phyloP scores from a whole-genome alignment of 2,797 vertebrate species.

The Urophycis tenuis region DNA sequence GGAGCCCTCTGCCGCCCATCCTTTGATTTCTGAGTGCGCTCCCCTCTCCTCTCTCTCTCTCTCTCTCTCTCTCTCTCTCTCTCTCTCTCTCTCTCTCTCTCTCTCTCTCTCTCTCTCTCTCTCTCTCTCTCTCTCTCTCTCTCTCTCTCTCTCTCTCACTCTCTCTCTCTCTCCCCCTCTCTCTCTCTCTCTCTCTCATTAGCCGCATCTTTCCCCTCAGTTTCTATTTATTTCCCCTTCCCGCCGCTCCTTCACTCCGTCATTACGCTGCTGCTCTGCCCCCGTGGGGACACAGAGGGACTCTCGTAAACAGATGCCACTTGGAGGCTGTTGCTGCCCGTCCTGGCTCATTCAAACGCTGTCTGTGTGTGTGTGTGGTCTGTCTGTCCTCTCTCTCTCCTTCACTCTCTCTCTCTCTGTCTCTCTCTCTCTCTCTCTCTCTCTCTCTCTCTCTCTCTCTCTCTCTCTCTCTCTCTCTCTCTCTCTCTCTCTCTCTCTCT shows the following conservation, averaged over 20 bases:
- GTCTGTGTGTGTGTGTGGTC: background rate
- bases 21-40: conserved; percentile 63
- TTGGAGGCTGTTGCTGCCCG: conserved; percentile 47
- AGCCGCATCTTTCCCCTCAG: conserved; percentile 54
- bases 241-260: conserved; percentile 21
- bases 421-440: too few species aligned
- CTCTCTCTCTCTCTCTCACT: conserved; percentile 62
- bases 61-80: conserved; percentile 50
- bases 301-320: conserved; percentile 65
- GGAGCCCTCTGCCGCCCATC: conserved; percentile 33
- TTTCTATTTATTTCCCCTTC: conserved; percentile 25
- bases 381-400: too few species aligned
- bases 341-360: conserved; percentile 14
- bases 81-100: conserved; percentile 51
- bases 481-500: too few species aligned
- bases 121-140: conserved; percentile 51
- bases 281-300: conserved; percentile 47
- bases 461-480: too few species aligned
- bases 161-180: conserved; percentile 30
- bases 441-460: too few species aligned
- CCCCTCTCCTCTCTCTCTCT: conserved; percentile 26
- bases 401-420: too few species aligned
- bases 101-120: conserved; percentile 50
- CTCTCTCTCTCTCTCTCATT: conserved; percentile 62
- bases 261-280: conserved; percentile 56